Evolutionary conservation across 2,797 vertebrate genomes (phyloP).

Genomic region (Syndactyla subalaris): DNA sequence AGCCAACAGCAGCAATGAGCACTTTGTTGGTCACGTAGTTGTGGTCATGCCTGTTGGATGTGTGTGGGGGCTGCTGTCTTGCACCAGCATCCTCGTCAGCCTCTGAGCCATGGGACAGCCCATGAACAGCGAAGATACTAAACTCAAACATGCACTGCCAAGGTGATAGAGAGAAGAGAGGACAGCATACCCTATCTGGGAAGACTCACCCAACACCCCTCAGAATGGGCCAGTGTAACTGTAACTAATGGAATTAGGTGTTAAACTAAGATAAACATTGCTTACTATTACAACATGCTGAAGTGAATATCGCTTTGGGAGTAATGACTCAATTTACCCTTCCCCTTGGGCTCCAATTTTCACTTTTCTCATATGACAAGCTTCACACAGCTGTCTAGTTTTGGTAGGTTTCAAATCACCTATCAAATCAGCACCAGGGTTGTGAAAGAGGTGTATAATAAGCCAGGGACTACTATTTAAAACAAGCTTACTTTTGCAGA

Average conservation of each 20-base stretch:
- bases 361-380: neutral
- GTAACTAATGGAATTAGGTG: neutral
- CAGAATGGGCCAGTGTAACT: neutral
- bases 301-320: neutral
- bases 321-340: neutral
- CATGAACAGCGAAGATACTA: neutral
- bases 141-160: neutral
- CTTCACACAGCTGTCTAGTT: neutral
- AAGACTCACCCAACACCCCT: neutral
- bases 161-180: neutral
- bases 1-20: neutral
- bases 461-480: neutral
- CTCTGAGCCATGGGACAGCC: neutral
- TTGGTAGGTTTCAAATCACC: neutral
- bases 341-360: neutral
- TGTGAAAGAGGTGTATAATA: neutral
- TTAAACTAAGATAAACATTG: neutral
- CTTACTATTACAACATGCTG: neutral
- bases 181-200: neutral
- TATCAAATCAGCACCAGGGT: neutral
- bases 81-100: accelerated
- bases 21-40: neutral
- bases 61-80: accelerated
- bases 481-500: neutral
- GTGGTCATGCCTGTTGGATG: accelerated